Evolutionary conservation across 2,888 invertebrate genomes (phyloP).

Genomic region (Mantis religiosa): DNA sequence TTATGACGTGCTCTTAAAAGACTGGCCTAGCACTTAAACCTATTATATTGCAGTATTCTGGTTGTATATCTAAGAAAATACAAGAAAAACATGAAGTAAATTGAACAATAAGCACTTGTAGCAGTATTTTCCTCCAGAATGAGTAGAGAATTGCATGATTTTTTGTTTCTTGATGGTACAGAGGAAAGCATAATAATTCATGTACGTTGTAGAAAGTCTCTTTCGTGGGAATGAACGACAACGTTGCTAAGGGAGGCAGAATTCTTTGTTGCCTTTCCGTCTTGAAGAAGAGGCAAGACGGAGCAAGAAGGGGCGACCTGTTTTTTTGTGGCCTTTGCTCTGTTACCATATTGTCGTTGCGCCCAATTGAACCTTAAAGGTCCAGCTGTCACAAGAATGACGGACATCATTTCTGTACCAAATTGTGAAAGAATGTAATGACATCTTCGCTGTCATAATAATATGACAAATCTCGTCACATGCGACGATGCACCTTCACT

Average conservation of each 20-base stretch:
- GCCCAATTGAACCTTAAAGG: neutral
- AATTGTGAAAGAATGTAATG: neutral
- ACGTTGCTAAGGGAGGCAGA: neutral
- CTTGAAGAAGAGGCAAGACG: neutral
- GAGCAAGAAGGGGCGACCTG: neutral
- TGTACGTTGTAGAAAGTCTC: neutral
- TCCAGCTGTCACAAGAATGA: neutral
- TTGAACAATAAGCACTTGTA: no score
- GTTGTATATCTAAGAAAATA: no score
- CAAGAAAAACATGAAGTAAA: no score
- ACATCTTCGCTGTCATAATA: neutral
- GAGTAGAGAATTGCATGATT: no score
- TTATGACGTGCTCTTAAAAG: no score
- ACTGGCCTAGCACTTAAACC: no score
- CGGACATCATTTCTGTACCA: neutral
- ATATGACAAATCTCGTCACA: neutral
- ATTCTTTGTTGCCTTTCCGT: neutral
- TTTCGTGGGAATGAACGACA: neutral
- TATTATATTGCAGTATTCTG: no score
- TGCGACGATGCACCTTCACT: neutral
- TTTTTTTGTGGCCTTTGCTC: neutral
- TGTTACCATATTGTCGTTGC: neutral
- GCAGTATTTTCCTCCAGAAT: no score
- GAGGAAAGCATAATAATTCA: no score
- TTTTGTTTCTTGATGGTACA: no score